Evolutionary conservation across 1,140 invertebrate species (phyloP).

Genomic region (Drosophila lacertosa): DNA sequence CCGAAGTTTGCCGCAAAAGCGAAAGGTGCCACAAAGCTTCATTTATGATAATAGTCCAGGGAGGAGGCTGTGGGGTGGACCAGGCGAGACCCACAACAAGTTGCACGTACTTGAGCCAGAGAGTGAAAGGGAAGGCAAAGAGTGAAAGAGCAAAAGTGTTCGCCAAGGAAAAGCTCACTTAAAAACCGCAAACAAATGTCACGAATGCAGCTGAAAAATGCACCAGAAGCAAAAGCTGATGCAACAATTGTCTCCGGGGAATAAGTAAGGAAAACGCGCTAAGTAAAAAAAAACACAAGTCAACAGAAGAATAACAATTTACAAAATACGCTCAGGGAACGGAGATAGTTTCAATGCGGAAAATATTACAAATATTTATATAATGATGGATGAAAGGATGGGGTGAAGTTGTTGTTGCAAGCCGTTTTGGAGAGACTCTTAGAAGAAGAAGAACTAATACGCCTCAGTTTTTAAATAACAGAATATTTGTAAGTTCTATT

Average conservation of each 20-base stretch:
- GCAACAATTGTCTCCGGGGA: conserved; percentile 62
- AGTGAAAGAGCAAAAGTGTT: too few species aligned
- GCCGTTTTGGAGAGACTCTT: too few species aligned
- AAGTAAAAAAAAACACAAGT: conserved; percentile 20
- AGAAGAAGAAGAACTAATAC: too few species aligned
- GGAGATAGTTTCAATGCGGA: conserved; percentile 19
- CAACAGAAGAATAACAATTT: conserved; percentile 55
- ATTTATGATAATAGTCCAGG: conserved; percentile 46
- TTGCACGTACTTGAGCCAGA: conserved; percentile 64
- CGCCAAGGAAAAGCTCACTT: conserved; percentile 28
- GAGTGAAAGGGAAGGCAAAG: conserved; percentile 58
- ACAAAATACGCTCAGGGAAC: conserved; percentile 61
- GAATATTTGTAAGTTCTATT: too few species aligned
- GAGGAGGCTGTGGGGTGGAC: not conserved
- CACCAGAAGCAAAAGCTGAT: conserved; percentile 10
- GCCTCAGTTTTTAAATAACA: too few species aligned
- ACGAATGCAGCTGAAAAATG: conserved; percentile 65
- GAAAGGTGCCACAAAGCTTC: conserved; percentile 58
- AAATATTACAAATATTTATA: conserved; percentile 28
- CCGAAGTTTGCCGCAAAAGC: conserved; percentile 45
- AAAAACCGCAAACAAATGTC: conserved; percentile 75
- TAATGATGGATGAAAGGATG: too few species aligned
- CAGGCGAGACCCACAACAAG: conserved; percentile 57
- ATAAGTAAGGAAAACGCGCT: conserved; percentile 1
- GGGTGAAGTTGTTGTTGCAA: too few species aligned